phyloP scores from a whole-genome alignment of 2,797 vertebrate genomes.

The Aphelocoma californica region DNA sequence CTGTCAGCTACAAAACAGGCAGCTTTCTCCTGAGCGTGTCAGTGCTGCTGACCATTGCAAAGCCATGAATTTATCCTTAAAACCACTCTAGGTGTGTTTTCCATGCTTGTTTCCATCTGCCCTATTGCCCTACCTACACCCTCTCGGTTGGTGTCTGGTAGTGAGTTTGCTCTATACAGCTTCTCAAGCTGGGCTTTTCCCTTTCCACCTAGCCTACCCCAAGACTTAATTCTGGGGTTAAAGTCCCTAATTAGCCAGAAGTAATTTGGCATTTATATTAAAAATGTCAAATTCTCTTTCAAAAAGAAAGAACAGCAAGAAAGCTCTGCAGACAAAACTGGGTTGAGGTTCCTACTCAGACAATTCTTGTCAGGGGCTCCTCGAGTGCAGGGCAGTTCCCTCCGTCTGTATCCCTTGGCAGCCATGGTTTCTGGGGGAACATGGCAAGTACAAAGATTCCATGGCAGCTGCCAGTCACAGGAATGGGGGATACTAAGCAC shows the following conservation, averaged over 20 bases:
- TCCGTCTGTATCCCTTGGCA: background rate
- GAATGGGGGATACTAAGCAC: background rate
- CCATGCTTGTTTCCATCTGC: background rate
- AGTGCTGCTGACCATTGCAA: background rate
- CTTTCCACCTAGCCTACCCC: background rate
- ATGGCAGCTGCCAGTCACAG: background rate
- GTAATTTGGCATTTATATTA: background rate
- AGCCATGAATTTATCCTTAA: background rate
- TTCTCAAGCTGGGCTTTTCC: background rate
- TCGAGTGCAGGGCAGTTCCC: accelerated
- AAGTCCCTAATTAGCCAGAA: background rate
- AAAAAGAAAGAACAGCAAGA: background rate
- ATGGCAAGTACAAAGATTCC: accelerated
- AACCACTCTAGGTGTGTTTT: background rate
- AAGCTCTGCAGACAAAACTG: background rate
- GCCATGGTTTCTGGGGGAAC: background rate
- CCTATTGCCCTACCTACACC: background rate
- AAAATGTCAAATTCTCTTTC: background rate
- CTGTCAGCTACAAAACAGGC: background rate
- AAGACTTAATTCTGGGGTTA: background rate
- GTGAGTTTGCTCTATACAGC: background rate
- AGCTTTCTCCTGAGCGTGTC: background rate
- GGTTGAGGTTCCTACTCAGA: background rate
- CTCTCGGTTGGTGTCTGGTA: background rate
- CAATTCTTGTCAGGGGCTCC: background rate